These are phyloP conservation scores for Melanitta fusca DNA, from an alignment of 2,797 vertebrate species.

Conservation along the genomic window DNA sequence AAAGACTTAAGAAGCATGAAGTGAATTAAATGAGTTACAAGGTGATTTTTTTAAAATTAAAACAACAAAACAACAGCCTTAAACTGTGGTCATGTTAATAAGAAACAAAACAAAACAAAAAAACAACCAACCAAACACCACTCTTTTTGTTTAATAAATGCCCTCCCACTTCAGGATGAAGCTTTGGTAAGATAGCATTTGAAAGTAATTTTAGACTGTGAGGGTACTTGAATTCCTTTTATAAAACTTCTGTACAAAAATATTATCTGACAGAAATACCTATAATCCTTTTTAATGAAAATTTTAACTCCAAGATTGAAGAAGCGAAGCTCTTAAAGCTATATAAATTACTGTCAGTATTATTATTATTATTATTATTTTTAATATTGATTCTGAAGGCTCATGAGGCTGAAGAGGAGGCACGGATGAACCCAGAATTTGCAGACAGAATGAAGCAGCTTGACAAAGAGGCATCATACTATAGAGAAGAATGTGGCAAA, in stretches of 20 bases:
- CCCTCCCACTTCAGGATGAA: neutral
- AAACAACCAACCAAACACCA: neutral
- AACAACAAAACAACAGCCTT: neutral
- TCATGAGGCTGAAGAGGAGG: slow-evolving; percentile 87
- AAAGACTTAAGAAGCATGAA: neutral
- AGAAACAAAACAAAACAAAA: neutral
- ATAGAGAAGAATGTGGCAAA: slow-evolving; percentile 91
- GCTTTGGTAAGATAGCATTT: neutral
- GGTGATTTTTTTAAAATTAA: neutral
- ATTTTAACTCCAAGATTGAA: slow-evolving; percentile 23
- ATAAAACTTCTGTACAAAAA: neutral
- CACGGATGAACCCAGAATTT: slow-evolving; percentile 89
- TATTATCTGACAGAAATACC: slow-evolving; percentile 67
- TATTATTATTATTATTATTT: slow-evolving; percentile 57
- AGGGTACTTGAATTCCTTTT: neutral
- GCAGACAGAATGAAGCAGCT: slow-evolving; percentile 90
- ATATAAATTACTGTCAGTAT: slow-evolving; percentile 58
- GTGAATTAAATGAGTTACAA: neutral
- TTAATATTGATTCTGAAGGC: slow-evolving; percentile 83
- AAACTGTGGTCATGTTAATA: neutral
- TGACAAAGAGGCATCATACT: slow-evolving; percentile 92
- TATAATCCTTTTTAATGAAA: slow-evolving; percentile 76
- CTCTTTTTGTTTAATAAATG: neutral
- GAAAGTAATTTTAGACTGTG: neutral
- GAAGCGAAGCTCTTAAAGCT: neutral